These are phyloP conservation scores for Rhabdomys pumilio DNA, from an alignment of 2,797 vertebrate species.

Conservation along the genomic window DNA sequence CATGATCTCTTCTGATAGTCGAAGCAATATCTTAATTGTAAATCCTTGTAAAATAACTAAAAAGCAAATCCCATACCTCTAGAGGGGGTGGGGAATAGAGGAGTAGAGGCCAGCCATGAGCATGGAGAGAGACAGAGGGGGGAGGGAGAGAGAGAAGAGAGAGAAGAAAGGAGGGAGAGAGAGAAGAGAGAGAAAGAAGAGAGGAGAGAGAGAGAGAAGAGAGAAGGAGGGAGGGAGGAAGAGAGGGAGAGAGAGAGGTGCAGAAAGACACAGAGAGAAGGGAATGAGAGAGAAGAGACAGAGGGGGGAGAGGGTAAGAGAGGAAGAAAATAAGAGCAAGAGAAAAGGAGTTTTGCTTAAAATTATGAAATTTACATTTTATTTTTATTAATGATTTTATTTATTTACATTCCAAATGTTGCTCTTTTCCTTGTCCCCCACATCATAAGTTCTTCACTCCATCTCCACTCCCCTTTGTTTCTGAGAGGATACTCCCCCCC, in stretches of 20 bases:
- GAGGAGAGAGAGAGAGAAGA: too few species aligned
- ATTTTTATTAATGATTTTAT: not conserved
- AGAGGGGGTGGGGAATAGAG: too few species aligned
- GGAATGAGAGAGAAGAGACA: too few species aligned
- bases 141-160: too few species aligned
- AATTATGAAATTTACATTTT: not conserved
- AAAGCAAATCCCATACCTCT: not conserved
- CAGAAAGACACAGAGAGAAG: too few species aligned
- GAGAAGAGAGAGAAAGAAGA: not conserved
- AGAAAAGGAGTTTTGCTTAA: not conserved
- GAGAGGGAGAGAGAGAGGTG: too few species aligned
- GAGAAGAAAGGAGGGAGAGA: too few species aligned
- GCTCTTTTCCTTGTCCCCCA: not conserved
- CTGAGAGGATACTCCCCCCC: not conserved
- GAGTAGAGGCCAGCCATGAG: too few species aligned
- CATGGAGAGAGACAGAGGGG: too few species aligned
- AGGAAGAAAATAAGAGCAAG: not conserved
- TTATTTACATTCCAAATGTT: not conserved
- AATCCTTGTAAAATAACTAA: not conserved
- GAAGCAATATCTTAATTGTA: not conserved
- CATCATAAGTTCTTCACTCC: not conserved
- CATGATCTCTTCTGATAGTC: not conserved
- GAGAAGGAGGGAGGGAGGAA: too few species aligned
- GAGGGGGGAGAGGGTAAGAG: too few species aligned
- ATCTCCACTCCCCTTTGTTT: not conserved